Base-by-base conservation (phyloP, 1,140 invertebrate genomes). In the Metopolophium dirhodum region DNA sequence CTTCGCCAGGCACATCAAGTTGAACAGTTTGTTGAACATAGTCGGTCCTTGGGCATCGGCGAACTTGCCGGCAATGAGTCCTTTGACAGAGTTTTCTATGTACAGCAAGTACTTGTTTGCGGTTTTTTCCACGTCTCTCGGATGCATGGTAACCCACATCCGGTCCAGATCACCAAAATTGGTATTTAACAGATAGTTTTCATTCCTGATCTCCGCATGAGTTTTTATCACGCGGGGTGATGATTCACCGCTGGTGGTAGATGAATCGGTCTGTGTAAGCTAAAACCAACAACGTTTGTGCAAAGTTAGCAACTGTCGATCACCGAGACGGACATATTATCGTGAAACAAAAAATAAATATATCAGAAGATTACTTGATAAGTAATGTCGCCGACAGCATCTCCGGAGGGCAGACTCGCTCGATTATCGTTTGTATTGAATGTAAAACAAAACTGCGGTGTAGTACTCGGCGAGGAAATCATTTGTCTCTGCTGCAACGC, bases 1-100 rank as follows among this genome's bases (percentile, higher is more conserved):
- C 7, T 99, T 8, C 97, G 97, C 98, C 98, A 99, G 7, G 99
- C 99, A 95, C 97, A 98, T 96, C 94, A 98, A 97, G 95, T 98
- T 97, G 95, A 97, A 98, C 87, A 98, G 96, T 94, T 97, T 96
- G 94, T 97, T 96, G 92, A 98, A 95, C 61, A 97, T 95, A 90
- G 95, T 95, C 51, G 96, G 96, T 49, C 96, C 96, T 95, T 96
- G 96, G 95, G 95, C 96, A 87, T 95, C 88, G 0, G 94, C 85
- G n/a, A 94, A 89, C 45, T 94, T 94, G 14, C 49, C 57, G 23
- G 54, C 88, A 2, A 92, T 87, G 23, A 94, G 93, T 0, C 89
- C 93, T 45, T 96, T 96, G 26, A 98, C 96, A 93, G 97, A 97
- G 54, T 95, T 96, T 93, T 97, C 97, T 94, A 98, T 95, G 94